Evolutionary conservation across 2,113 vertebrate genomes (phyloP).

Genomic region (Semnornis frantzii): DNA sequence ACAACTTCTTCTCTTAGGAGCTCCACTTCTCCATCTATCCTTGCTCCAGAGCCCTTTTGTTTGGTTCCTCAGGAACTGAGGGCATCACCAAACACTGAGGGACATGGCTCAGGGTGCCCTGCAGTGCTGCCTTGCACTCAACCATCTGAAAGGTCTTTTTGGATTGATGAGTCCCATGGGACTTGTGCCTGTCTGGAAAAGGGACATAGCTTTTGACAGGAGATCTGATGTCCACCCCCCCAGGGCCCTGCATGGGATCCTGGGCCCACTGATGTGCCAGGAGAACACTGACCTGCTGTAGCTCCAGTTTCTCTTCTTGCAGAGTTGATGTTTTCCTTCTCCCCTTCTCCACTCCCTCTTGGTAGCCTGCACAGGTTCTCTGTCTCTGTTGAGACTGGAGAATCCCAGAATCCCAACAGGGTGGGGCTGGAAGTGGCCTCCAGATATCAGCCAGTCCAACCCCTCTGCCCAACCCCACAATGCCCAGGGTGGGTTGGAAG

Average conservation of each 20-base stretch:
- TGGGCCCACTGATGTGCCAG: rapidly evolving
- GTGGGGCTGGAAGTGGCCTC: too few species aligned
- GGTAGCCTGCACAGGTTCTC: background rate
- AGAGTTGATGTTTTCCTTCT: slow-evolving; percentile 24
- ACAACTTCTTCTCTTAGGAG: background rate
- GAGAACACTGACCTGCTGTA: slow-evolving; percentile 71
- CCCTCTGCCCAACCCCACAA: too few species aligned
- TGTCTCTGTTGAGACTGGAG: slow-evolving; percentile 37
- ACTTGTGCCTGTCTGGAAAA: rapidly evolving
- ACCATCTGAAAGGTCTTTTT: too few species aligned
- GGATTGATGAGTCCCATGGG: background rate
- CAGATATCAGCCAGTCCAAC: too few species aligned
- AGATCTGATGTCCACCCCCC: background rate
- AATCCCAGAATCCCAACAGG: background rate
- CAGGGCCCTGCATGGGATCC: rapidly evolving
- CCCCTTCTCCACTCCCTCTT: slow-evolving; percentile 56
- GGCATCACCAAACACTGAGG: rapidly evolving
- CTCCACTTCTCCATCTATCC: background rate
- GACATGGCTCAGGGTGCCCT: too few species aligned
- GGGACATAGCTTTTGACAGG: background rate
- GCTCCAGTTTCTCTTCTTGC: slow-evolving; percentile 67
- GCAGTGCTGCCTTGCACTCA: too few species aligned
- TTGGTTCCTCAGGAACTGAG: background rate
- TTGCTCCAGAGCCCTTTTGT: background rate
- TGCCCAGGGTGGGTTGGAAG: too few species aligned